Percentiles rank a stretch among this genome's conserved stretches.
These are phyloP conservation scores for Loris lydekkerianus DNA, from an alignment of 2,797 vertebrate species.

Conservation along the genomic window DNA sequence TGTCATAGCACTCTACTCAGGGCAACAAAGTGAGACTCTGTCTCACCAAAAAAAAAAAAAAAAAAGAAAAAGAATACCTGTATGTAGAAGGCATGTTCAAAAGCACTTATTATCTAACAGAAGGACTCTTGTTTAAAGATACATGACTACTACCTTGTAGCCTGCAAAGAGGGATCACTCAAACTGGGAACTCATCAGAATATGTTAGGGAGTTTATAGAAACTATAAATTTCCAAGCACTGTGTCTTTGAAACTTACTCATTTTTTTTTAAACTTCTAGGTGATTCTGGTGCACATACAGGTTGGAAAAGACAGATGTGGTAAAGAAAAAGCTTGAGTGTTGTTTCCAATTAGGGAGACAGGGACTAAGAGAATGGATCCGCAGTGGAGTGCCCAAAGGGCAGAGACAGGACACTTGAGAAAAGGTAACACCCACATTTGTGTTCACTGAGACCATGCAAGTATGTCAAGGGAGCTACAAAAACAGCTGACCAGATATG, in stretches of 20 bases:
- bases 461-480: background rate
- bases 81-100: background rate
- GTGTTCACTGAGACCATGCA: background rate
- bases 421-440: background rate
- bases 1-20: too few relatives aligned
- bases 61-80: background rate
- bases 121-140: background rate
- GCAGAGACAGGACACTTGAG: background rate
- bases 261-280: background rate
- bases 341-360: background rate
- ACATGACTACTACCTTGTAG: background rate
- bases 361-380: background rate
- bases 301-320: background rate
- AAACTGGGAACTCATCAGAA: background rate
- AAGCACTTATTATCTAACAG: background rate
- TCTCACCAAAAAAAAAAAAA: too few relatives aligned
- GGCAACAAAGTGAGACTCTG: too few relatives aligned
- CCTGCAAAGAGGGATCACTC: background rate
- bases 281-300: background rate
- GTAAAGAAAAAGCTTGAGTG: background rate
- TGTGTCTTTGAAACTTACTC: background rate
- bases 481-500: background rate
- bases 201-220: background rate
- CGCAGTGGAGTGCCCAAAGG: background rate
- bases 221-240: background rate